phyloP scores from a whole-genome alignment of 53 echinoderm and acorn worm species.

The Luidia sarsii region DNA sequence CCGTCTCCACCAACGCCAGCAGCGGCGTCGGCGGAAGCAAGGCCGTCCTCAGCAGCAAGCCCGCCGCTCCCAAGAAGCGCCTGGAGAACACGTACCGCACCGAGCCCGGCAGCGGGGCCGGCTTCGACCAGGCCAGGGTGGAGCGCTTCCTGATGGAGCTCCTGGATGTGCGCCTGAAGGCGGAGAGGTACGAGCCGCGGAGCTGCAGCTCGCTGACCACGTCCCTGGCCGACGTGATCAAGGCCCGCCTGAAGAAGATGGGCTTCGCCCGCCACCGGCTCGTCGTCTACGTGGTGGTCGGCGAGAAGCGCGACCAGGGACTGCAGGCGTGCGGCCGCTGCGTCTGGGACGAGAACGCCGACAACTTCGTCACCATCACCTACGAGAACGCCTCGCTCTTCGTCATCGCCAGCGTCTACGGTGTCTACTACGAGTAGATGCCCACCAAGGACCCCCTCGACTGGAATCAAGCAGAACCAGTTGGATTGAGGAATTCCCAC shows the following conservation, averaged over 20 bases:
- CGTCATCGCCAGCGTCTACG: constrained; percentile 68
- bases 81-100: constrained; percentile 76
- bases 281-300: constrained; percentile 74
- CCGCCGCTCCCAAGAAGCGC: constrained; percentile 47
- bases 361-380: constrained; percentile 60
- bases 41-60: constrained; percentile 32
- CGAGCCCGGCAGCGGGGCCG: constrained; percentile 45
- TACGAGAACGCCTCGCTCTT: constrained; percentile 74
- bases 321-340: constrained; percentile 57
- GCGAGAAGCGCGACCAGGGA: constrained; percentile 56
- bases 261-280: constrained; percentile 74
- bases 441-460: neutral
- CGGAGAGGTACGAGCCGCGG: constrained; percentile 61
- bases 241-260: constrained; percentile 75
- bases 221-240: constrained; percentile 78
- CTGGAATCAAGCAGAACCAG: no score
- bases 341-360: constrained; percentile 73
- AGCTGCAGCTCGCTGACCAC: constrained; percentile 50
- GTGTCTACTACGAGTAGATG: constrained; percentile 71
- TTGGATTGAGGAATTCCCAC: no score
- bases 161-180: constrained; percentile 62
- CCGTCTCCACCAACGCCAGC: constrained; percentile 3
- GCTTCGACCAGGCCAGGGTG: constrained; percentile 61
- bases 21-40: neutral
- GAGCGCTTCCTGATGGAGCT: constrained; percentile 62